A percentile compares a stretch with the other conserved stretches of the same genome.
Conservation (phyloP, 2,888 invertebrate genomes). For the Balanococcus diminutus region DNA sequence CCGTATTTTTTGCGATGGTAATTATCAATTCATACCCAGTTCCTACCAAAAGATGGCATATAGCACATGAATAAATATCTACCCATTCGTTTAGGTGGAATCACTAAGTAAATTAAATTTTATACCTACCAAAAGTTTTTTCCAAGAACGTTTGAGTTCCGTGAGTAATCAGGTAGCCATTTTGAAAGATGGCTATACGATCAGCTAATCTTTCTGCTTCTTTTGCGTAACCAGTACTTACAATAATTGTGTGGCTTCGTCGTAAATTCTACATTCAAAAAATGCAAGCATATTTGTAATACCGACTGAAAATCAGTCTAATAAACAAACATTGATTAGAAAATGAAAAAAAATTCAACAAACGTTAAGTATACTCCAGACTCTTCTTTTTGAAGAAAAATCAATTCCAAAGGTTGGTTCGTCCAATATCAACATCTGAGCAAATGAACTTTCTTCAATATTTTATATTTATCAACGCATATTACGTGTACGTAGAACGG, state of each 20-base stretch:
- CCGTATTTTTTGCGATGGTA: not conserved
- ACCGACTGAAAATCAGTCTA: no score
- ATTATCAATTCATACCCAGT: not conserved
- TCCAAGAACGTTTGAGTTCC: not conserved
- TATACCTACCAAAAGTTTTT: not conserved
- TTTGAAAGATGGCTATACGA: not conserved
- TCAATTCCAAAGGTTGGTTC: constrained; percentile 93
- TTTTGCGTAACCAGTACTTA: not conserved
- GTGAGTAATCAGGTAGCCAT: not conserved
- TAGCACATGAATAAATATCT: no score
- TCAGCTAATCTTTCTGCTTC: not conserved
- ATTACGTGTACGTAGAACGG: no score
- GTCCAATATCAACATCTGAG: constrained; percentile 70
- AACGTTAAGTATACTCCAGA: constrained; percentile 84
- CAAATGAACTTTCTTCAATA: not conserved
- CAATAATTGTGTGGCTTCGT: not conserved
- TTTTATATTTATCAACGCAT: no score
- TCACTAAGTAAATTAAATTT: no score
- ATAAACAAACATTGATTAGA: no score
- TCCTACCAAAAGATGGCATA: not conserved
- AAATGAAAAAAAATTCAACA: constrained; percentile 58
- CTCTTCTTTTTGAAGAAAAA: constrained; percentile 82
- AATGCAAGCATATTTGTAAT: not conserved
- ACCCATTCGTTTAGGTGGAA: no score
- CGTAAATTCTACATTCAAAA: not conserved